Evolutionary conservation across 2,797 vertebrate species (phyloP).

Genomic region (Semotilus atromaculatus): DNA sequence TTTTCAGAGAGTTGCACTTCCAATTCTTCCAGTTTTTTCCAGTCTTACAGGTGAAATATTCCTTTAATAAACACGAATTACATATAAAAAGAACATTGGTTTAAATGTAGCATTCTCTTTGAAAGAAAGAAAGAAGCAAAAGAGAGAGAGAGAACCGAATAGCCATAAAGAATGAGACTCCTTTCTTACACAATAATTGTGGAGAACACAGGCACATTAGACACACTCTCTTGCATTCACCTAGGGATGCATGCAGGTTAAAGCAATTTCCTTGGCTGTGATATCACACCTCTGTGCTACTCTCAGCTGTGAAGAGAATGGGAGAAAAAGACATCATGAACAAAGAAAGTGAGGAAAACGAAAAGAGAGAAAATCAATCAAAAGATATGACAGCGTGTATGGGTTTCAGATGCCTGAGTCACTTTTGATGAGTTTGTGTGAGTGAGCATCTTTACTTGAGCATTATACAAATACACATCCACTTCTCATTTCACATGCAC

Average conservation of each 20-base stretch:
- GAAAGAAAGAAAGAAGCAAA: neutral
- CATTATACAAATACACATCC: neutral
- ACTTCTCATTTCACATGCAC: conserved; percentile 18
- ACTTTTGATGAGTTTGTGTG: conserved; percentile 15
- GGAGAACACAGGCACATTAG: neutral
- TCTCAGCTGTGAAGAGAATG: conserved; percentile 28
- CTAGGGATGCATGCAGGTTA: conserved; percentile 12
- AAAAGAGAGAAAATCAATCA: conserved; percentile 18
- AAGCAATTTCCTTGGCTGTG: conserved; percentile 31
- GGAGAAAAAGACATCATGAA: conserved; percentile 33
- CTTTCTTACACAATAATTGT: conserved; percentile 3
- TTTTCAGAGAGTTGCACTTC: too few species aligned
- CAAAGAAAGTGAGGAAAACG: conserved; percentile 16
- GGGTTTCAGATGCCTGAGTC: conserved; percentile 11
- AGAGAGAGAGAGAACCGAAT: too few species aligned
- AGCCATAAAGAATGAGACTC: neutral
- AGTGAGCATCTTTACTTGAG: conserved; percentile 23
- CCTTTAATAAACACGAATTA: too few species aligned
- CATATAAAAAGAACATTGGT: neutral
- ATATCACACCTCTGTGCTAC: conserved; percentile 25
- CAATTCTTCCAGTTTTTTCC: too few species aligned
- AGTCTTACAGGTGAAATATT: too few species aligned
- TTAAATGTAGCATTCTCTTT: neutral
- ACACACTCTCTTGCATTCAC: neutral
- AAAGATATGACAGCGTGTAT: neutral